Base-by-base conservation (phyloP, 2,888 invertebrate genomes). In the Drosophila emarginata region DNA sequence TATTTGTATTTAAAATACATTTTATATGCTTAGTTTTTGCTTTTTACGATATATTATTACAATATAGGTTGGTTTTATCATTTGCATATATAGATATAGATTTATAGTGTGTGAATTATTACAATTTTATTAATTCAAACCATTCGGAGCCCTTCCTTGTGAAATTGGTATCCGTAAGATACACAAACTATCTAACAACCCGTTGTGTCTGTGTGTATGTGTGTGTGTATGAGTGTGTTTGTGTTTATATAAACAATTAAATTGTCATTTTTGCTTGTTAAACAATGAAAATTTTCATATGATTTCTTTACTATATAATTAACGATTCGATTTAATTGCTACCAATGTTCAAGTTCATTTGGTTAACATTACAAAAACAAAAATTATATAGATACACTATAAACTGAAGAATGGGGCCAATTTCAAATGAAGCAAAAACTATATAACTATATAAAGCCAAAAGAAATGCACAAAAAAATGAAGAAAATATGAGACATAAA, bases 1-100 rank as follows among this genome's bases (percentile, higher is more conserved):
- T 62, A 57, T 36, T 59, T 75, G 81, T 83, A 82, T 82, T 82
- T 81, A 72, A 73, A 82, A 82, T 82, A 82, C 81, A 70, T 68
- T 78, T 78, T 80, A 78, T 81, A 78, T 83, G 74, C 77, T 79
- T 64, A 52, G 59, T 54, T 18, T 36, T 12, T 7, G 11, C 12
- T 50, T 12, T 15, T 28, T 32, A n/a, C 7, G 11, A 36, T 54
- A 32, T 51, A 36, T 54, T 32, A 54, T 54, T 54, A 53, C 15
- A 32, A 36, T 51, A 36, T 36, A 36, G 15, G 12, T 54, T 32
- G 32, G 18, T 36, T 14, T 28, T 54, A 54, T 32, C 9, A 12
- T 54, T 52, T 52, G 26, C 51, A 52, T n/a, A n/a, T 32, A 9
- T 32, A 4, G 51, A 26, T 54, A 28, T 54, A 36, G 54, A 11